Conservation (phyloP, 1,140 invertebrate genomes). For the Harpegnathos saltator region DNA sequence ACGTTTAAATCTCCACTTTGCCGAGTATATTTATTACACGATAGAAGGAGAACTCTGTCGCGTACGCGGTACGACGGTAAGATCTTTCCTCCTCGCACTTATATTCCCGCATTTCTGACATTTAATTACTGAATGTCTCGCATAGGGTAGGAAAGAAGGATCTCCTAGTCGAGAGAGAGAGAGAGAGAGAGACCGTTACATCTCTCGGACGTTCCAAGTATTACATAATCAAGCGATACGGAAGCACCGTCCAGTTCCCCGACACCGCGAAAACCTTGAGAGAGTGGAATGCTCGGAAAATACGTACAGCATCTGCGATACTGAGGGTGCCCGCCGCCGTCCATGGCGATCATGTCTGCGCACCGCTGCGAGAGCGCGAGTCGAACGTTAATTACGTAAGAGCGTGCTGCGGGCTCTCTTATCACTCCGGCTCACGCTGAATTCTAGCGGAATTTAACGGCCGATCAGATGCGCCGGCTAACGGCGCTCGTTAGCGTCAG, state of each 20-base stretch:
- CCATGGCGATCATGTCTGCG: conserved; percentile 82
- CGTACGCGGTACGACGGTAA: neutral
- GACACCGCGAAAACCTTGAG: neutral
- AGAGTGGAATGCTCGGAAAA: neutral
- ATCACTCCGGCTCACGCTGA: neutral
- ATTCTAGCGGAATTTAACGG: neutral
- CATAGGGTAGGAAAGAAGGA: neutral
- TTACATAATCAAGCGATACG: neutral
- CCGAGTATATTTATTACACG: neutral
- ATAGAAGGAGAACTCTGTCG: neutral
- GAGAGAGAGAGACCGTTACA: too few relatives aligned
- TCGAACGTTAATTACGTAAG: too few relatives aligned
- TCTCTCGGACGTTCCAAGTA: neutral
- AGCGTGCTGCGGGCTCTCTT: neutral
- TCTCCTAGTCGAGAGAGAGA: too few relatives aligned
- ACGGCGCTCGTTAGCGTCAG: neutral
- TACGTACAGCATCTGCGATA: conserved; percentile 82
- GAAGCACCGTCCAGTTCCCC: neutral
- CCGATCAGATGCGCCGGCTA: neutral
- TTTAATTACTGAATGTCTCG: neutral
- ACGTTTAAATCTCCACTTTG: conserved; percentile 35
- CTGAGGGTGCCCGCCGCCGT: conserved; percentile 73
- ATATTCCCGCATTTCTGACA: too few relatives aligned
- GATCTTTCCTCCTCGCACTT: too few relatives aligned
- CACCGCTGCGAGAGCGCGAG: neutral